Evolutionary conservation across 2,888 invertebrate species (phyloP).

Genomic region (Sphaerophoria taeniata): DNA sequence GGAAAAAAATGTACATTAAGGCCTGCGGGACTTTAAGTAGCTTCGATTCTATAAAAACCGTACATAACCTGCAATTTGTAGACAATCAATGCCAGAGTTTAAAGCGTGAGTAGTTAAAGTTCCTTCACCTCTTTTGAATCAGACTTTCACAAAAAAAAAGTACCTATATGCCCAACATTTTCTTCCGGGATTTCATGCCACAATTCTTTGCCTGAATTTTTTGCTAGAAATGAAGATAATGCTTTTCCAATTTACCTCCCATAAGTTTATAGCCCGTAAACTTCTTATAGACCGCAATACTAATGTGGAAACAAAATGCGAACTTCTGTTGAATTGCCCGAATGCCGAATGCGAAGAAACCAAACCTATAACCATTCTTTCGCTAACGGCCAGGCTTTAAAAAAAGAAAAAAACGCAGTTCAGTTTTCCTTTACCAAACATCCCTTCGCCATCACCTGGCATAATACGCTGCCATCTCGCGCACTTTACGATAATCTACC

Average conservation of each 20-base stretch:
- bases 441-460: conserved; percentile 28
- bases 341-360: too few species aligned
- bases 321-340: not conserved
- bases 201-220: not conserved
- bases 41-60: too few species aligned
- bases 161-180: not conserved
- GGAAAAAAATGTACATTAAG: too few species aligned
- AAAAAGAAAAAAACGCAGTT: not conserved
- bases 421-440: not conserved
- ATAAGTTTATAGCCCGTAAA: conserved; percentile 23
- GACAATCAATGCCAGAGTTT: not conserved
- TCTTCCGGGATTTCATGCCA: conserved; percentile 2
- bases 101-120: not conserved
- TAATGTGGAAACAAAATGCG: not conserved
- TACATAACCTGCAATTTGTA: too few species aligned
- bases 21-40: too few species aligned
- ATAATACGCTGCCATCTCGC: conserved; percentile 17
- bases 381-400: conserved; percentile 6
- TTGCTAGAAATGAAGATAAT: conserved; percentile 26
- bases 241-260: conserved; percentile 29
- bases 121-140: conserved; percentile 9
- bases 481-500: conserved; percentile 30
- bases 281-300: not conserved
- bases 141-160: conserved; percentile 19
- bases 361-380: not conserved